These are phyloP conservation scores for Elaeidobius kamerunicus DNA, from an alignment of 2,888 invertebrate species.

Conservation along the genomic window DNA sequence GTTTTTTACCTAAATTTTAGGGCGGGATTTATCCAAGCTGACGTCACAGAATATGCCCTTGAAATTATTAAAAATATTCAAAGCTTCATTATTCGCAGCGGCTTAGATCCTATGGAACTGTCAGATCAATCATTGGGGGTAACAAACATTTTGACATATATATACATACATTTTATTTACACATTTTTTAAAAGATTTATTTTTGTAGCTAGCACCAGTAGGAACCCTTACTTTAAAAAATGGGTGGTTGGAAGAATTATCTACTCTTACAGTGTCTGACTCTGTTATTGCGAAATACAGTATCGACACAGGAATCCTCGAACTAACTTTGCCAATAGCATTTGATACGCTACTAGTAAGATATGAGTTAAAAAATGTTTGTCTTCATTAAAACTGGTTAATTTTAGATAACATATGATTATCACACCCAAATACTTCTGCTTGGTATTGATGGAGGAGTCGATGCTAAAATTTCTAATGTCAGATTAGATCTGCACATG, in stretches of 20 bases:
- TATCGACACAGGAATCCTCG: background rate
- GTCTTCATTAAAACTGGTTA: too few relatives aligned
- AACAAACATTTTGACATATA: background rate
- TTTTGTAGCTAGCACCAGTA: background rate
- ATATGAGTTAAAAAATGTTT: too few relatives aligned
- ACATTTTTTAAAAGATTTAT: too few relatives aligned
- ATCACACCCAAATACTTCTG: constrained; percentile 54
- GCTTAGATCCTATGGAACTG: constrained; percentile 1
- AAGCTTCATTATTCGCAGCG: background rate
- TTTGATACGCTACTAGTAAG: constrained; percentile 1
- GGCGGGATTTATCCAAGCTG: background rate
- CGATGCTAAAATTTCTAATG: constrained; percentile 47
- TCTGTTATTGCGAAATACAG: background rate
- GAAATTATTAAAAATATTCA: background rate
- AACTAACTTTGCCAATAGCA: background rate
- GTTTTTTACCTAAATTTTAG: too few relatives aligned
- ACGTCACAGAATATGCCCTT: background rate
- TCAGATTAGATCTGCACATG: constrained; percentile 35
- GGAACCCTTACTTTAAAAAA: background rate
- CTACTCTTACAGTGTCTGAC: background rate
- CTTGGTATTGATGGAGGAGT: constrained; percentile 55
- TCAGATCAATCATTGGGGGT: background rate
- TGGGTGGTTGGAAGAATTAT: background rate
- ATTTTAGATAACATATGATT: constrained; percentile 54
- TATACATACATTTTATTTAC: too few relatives aligned